These are phyloP conservation scores for Noctua comes DNA, from an alignment of 2,888 invertebrate species.

Conservation along the genomic window DNA sequence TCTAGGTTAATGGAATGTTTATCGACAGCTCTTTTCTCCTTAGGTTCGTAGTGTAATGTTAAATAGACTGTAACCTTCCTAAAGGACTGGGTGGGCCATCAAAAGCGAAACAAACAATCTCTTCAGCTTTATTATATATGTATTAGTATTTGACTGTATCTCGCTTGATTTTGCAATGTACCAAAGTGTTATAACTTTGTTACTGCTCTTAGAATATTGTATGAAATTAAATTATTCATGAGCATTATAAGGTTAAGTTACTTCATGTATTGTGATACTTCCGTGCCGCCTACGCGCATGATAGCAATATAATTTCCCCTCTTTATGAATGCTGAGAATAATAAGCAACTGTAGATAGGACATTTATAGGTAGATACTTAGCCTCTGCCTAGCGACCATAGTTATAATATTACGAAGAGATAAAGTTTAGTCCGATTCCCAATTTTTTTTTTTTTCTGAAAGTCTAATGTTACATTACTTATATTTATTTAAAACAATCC, in stretches of 20 bases:
- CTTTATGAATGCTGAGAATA: conserved; percentile 2
- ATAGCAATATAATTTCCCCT: conserved; percentile 15
- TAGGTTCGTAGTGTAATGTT: too few relatives aligned
- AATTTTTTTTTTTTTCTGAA: not conserved
- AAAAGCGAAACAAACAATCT: not conserved
- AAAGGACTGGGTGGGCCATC: not conserved
- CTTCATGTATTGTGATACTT: conserved; percentile 27
- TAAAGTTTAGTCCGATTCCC: not conserved
- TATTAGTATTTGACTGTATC: not conserved
- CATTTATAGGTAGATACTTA: not conserved
- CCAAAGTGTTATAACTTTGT: not conserved
- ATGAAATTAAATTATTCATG: conserved; percentile 34
- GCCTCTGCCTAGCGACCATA: not conserved
- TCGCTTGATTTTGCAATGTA: conserved; percentile 1
- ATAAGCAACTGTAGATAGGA: not conserved
- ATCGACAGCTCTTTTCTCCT: too few relatives aligned
- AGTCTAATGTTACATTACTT: not conserved
- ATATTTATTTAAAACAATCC: not conserved
- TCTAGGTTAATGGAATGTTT: too few relatives aligned
- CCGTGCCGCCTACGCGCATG: conserved; percentile 16
- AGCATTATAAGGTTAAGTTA: conserved; percentile 13
- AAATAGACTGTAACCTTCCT: too few relatives aligned
- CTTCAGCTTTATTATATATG: too few relatives aligned
- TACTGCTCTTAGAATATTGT: not conserved
- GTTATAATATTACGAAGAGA: not conserved